Evolutionary conservation across 1,140 invertebrate species (phyloP).

Genomic region (Agrypnia vestita): DNA sequence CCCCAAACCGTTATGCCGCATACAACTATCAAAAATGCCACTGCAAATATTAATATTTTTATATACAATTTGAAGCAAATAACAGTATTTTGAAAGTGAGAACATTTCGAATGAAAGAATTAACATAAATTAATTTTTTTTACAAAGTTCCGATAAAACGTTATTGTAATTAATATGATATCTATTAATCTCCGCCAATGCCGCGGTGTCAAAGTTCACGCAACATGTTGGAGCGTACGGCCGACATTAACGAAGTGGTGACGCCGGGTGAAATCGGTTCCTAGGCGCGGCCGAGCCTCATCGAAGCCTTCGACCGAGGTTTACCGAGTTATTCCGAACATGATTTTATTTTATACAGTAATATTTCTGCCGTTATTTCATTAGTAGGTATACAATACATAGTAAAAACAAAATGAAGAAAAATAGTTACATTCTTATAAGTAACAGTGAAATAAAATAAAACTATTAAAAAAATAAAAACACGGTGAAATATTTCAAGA

Average conservation of each 20-base stretch:
- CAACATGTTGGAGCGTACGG: not conserved
- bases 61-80: too few relatives aligned
- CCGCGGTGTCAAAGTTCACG: constrained; percentile 27
- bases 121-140: not conserved
- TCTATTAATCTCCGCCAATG: not conserved
- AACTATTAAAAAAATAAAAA: too few relatives aligned
- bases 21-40: not conserved
- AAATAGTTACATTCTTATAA: too few relatives aligned
- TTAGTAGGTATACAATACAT: too few relatives aligned
- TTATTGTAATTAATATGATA: not conserved
- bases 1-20: too few relatives aligned
- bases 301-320: not conserved
- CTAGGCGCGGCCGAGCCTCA: constrained; percentile 20
- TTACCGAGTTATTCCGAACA: not conserved
- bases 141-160: not conserved
- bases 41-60: not conserved
- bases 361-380: too few relatives aligned
- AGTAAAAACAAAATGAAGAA: too few relatives aligned
- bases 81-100: too few relatives aligned
- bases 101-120: too few relatives aligned
- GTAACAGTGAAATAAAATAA: too few relatives aligned
- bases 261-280: constrained; percentile 34
- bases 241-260: constrained; percentile 36
- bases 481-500: too few relatives aligned
- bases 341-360: not conserved